phyloP scores from a whole-genome alignment of 2,888 invertebrate genomes.

The Chrysina gloriosa region DNA sequence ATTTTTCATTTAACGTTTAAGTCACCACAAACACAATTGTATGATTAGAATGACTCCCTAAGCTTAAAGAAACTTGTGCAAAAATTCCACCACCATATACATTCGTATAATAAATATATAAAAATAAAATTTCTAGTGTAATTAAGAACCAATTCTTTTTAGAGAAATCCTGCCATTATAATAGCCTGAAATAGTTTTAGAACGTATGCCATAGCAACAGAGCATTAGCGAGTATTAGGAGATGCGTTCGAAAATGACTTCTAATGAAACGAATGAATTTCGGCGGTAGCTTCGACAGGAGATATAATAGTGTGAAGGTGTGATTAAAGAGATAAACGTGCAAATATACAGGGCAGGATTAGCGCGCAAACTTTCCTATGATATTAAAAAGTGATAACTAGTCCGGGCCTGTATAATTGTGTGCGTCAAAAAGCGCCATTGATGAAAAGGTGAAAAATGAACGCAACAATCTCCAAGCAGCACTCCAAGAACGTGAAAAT shows the following conservation, averaged over 20 bases:
- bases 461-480: slow-evolving; percentile 30
- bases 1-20: background rate
- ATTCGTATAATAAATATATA: slow-evolving; percentile 27
- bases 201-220: slow-evolving; percentile 28
- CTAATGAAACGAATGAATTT: background rate
- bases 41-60: slow-evolving; percentile 25
- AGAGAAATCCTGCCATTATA: slow-evolving; percentile 39
- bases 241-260: background rate
- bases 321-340: slow-evolving; percentile 16
- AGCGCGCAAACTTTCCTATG: background rate
- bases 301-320: background rate
- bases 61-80: slow-evolving; percentile 18
- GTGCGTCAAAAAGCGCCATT: slow-evolving; percentile 13
- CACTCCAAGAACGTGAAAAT: slow-evolving; percentile 31
- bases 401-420: background rate
- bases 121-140: slow-evolving; percentile 23
- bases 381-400: background rate
- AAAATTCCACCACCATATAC: slow-evolving; percentile 41
- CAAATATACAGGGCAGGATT: slow-evolving; percentile 5
- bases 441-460: slow-evolving; percentile 6
- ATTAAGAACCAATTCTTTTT: slow-evolving; percentile 1
- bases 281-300: background rate
- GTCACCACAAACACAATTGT: background rate
- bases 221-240: slow-evolving; percentile 19
- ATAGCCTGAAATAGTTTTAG: slow-evolving; percentile 53